A percentile compares a stretch with the other conserved stretches of the same genome.
phyloP scores from a whole-genome alignment of 2,797 vertebrate species.

The Nyctibius grandis region DNA sequence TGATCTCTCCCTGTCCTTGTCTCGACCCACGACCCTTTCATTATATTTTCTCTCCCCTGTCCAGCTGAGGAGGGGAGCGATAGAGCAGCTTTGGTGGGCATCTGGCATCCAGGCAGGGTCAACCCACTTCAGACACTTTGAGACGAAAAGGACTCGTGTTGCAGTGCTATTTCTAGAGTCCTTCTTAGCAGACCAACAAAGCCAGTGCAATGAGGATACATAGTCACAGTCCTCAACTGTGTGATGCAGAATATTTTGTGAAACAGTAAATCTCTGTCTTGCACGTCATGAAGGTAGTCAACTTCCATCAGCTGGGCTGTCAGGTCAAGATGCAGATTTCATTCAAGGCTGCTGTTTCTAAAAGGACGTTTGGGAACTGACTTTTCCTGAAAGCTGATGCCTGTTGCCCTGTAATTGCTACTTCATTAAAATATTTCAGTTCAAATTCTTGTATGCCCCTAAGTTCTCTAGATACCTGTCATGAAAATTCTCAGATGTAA shows the following conservation, averaged over 20 bases:
- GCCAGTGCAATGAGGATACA: neutral
- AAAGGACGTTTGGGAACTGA: neutral
- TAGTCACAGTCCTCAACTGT: neutral
- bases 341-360: neutral
- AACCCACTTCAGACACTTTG: no score
- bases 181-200: neutral
- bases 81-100: no score
- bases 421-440: constrained; percentile 39
- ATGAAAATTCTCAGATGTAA: neutral
- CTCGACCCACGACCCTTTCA: no score
- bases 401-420: neutral
- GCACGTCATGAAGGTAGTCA: neutral
- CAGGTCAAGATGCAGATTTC: neutral
- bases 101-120: no score
- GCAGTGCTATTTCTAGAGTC: neutral
- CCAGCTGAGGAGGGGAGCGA: no score
- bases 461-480: neutral
- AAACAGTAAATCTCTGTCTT: neutral
- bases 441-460: neutral
- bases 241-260: neutral
- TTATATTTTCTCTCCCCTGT: no score
- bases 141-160: neutral
- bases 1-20: no score
- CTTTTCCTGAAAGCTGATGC: neutral
- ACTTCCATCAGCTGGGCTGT: neutral